A percentile compares a stretch with the other conserved stretches of the same genome.
These are phyloP conservation scores for Automeris io DNA, from an alignment of 2,888 invertebrate genomes.

Conservation along the genomic window DNA sequence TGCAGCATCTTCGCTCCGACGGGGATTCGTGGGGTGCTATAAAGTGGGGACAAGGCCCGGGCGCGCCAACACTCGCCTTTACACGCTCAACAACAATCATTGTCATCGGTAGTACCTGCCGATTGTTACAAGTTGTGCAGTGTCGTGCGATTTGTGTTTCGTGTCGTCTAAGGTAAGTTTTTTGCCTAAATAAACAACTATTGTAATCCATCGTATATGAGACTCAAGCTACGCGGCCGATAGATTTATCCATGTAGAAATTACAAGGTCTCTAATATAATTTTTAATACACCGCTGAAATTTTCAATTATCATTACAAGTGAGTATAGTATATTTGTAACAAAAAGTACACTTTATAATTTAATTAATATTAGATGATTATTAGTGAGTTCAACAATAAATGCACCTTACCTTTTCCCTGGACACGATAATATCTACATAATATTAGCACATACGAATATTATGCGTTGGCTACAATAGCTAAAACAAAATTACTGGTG, in stretches of 20 bases:
- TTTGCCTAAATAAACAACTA: slow-evolving; percentile 8
- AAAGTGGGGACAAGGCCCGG: slow-evolving; percentile 46
- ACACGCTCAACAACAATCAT: slow-evolving; percentile 42
- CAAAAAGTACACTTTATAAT: too few relatives aligned
- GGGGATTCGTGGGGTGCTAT: slow-evolving; percentile 53
- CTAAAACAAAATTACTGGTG: too few relatives aligned
- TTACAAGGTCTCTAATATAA: neutral
- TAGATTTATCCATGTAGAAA: slow-evolving; percentile 5
- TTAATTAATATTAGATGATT: too few relatives aligned
- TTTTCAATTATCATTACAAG: slow-evolving; percentile 36
- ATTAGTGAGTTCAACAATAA: too few relatives aligned
- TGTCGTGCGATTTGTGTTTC: slow-evolving; percentile 49
- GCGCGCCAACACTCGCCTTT: slow-evolving; percentile 57
- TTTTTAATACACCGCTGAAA: neutral
- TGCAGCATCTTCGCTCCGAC: slow-evolving; percentile 49
- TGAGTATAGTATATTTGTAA: too few relatives aligned
- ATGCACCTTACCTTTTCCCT: too few relatives aligned
- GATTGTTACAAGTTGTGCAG: slow-evolving; percentile 42
- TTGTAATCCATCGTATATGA: slow-evolving; percentile 7
- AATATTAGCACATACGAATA: too few relatives aligned
- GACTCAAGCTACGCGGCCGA: slow-evolving; percentile 3
- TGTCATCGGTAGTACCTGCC: slow-evolving; percentile 35
- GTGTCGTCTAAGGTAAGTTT: slow-evolving; percentile 46
- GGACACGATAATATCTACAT: too few relatives aligned
- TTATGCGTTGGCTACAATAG: too few relatives aligned